Conservation (phyloP, 2,888 invertebrate species). For the Syritta pipiens region DNA sequence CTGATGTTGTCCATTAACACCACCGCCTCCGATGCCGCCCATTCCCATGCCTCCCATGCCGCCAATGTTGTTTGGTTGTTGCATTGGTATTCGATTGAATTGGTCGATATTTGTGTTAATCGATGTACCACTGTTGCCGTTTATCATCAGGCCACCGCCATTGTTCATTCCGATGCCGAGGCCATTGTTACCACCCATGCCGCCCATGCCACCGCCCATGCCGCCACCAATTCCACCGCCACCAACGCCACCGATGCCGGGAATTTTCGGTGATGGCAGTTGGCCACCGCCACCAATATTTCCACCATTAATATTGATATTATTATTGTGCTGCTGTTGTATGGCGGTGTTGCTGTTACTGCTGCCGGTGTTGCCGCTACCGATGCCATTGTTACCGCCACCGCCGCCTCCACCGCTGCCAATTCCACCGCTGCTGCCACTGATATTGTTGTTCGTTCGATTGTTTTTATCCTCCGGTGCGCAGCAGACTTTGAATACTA, state of each 20-base stretch:
- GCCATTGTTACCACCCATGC: conserved; percentile 69
- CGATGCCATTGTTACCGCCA: conserved; percentile 60
- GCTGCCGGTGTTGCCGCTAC: conserved; percentile 47
- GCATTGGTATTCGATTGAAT: conserved; percentile 78
- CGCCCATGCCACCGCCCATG: conserved; percentile 42
- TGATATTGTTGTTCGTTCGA: conserved; percentile 78
- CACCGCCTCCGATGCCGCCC: conserved; percentile 67
- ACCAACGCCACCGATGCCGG: conserved; percentile 46
- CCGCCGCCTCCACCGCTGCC: conserved; percentile 55
- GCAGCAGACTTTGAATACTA: conserved; percentile 96
- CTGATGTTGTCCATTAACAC: conserved; percentile 74
- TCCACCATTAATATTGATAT: conserved; percentile 74
- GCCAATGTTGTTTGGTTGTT: conserved; percentile 75
- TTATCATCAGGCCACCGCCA: conserved; percentile 63
- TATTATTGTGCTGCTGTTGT: conserved; percentile 73
- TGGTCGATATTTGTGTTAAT: conserved; percentile 79
- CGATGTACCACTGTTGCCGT: conserved; percentile 73
- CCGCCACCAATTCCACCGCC: not conserved
- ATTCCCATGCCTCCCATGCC: conserved; percentile 65
- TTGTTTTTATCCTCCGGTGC: conserved; percentile 84
- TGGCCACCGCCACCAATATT: conserved; percentile 75
- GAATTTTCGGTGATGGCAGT: conserved; percentile 57
- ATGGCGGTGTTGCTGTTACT: conserved; percentile 70
- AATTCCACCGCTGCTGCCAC: conserved; percentile 72
- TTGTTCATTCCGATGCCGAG: conserved; percentile 70